These are phyloP conservation scores for Struthio camelus DNA, from an alignment of 2,113 vertebrate genomes.

Conservation along the genomic window DNA sequence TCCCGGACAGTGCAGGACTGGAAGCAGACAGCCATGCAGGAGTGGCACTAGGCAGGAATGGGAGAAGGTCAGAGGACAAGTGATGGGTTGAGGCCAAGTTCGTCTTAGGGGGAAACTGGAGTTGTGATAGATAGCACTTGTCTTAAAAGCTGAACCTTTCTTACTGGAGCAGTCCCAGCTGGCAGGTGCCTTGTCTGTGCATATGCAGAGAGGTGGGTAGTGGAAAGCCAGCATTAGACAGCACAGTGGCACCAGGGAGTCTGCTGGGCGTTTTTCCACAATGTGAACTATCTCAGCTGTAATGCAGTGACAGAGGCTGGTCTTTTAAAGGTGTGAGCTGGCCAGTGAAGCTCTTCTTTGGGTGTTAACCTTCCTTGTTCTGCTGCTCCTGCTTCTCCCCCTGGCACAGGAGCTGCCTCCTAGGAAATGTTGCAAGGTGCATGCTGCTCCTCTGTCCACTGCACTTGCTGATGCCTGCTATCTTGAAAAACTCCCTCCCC, in stretches of 20 bases:
- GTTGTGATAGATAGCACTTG: background rate
- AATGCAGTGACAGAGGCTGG: no score
- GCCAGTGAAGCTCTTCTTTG: background rate
- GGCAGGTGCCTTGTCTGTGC: background rate
- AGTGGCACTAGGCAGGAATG: background rate
- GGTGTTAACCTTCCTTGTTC: background rate
- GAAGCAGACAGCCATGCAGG: background rate
- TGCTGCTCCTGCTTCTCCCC: background rate
- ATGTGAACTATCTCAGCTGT: background rate
- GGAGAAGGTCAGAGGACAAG: background rate
- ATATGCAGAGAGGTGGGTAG: no score
- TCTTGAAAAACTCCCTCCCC: background rate
- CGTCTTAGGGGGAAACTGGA: background rate
- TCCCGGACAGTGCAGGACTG: fast-evolving
- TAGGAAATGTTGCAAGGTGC: background rate
- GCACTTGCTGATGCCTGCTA: background rate
- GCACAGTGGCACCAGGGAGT: no score
- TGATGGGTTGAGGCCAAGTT: background rate
- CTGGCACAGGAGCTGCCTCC: background rate
- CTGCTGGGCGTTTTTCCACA: no score
- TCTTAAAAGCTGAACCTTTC: background rate
- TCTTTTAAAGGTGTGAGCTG: background rate
- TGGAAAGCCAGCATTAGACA: background rate
- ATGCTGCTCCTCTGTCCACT: no score
- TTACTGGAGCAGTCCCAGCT: background rate